Evolutionary conservation across 2,888 invertebrate genomes (phyloP), one percentile per base, ranked within the genome.

Genomic region (Neoitamus cyanurus): DNA sequence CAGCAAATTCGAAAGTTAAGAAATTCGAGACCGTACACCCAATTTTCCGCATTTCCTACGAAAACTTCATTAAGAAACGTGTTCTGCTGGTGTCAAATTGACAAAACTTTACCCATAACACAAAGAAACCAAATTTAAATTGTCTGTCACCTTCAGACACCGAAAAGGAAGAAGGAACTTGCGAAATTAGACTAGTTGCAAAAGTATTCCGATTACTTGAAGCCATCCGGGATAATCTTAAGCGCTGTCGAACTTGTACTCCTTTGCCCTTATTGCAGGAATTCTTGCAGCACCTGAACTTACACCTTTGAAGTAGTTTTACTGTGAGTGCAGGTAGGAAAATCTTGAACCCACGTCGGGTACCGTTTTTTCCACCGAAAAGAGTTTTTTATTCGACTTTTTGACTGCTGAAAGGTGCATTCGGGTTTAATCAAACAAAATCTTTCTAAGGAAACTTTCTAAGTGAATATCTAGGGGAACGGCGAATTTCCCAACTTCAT

Each of bases 61-160:
- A 15, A 75, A 75, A 31, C 36, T 75, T 37, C 42, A 75, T 75
- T 42, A 75, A 37, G 75, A 58, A 37, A 34, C 75, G 75, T 28
- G 42, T 75, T 42, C 37, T 25, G 37, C 2, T 11, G 75, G 75
- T 75, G 34, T 75, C 37, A 37, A 31, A 37, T 75, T 75, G 36
- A 36, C 25, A 20, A 75, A 75, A 75, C 34, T 75, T 75, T 42
- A 25, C 11, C 75, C 75, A 75, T 75, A 75, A 75, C 37, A 37
- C 20, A 75, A 37, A 42, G 37, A 75, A 70, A 30, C 28, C n/a
- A 31, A 31, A 34, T 70, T 70, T 34, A 70, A 34, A 34, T 31
- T 30, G 70, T 70, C 70, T 70, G 31, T 15, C 30, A 31, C n/a
- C 31, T 15, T 30, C 70, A 70, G 70, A 34, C 34, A 9, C n/a